These are phyloP conservation scores for Aporophyla lueneburgensis DNA, from an alignment of 2,888 invertebrate genomes.

Conservation along the genomic window DNA sequence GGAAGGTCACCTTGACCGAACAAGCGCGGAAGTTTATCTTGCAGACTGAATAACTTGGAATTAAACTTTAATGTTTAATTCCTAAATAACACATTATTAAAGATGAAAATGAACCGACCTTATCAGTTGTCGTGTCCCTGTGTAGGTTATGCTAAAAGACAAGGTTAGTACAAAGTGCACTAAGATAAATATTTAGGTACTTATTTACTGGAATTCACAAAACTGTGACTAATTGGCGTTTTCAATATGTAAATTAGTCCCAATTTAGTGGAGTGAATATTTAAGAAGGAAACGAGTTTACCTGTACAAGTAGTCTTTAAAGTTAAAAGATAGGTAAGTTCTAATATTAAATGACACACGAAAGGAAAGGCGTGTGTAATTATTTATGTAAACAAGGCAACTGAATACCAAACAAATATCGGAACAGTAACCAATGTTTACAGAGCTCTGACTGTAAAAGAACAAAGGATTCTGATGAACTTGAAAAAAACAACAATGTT, in stretches of 20 bases:
- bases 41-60: slow-evolving; percentile 71
- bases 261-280: slow-evolving; percentile 2
- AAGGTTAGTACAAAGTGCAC: not conserved
- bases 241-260: not conserved
- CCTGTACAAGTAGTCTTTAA: slow-evolving; percentile 10
- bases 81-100: slow-evolving; percentile 54
- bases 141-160: slow-evolving; percentile 19
- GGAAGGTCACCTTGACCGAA: slow-evolving; percentile 89
- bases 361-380: slow-evolving; percentile 76
- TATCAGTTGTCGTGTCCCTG: slow-evolving; percentile 48
- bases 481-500: slow-evolving; percentile 78
- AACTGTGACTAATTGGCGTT: not conserved
- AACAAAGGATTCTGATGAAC: slow-evolving; percentile 81
- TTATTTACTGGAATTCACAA: slow-evolving; percentile 2
- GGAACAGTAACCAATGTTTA: slow-evolving; percentile 74
- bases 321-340: slow-evolving; percentile 51
- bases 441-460: slow-evolving; percentile 67
- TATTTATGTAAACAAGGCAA: slow-evolving; percentile 74
- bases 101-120: slow-evolving; percentile 62
- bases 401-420: slow-evolving; percentile 71
- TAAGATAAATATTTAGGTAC: not conserved
- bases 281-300: slow-evolving; percentile 11
- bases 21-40: slow-evolving; percentile 76
- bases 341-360: slow-evolving; percentile 69
- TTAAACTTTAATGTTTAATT: slow-evolving; percentile 57